Evolutionary conservation across 37 sponge, comb jelly and placozoan species (phyloP), one percentile per base, ranked within the genome.

Genomic region (Dysidea cf. avara): DNA sequence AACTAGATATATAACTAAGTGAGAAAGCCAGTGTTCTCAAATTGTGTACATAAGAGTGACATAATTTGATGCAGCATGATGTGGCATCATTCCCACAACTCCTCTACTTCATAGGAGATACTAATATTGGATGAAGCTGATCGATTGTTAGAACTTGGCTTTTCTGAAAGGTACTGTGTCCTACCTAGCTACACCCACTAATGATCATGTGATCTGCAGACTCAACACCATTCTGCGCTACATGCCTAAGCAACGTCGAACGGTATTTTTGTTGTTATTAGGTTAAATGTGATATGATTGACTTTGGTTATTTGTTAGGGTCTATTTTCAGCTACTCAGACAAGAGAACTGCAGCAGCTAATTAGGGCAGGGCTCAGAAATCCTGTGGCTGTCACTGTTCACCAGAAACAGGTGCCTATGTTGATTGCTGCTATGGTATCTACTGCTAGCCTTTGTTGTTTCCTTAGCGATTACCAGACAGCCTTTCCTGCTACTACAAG

Each of bases 51-150:
- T n/a, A n/a, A n/a, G n/a, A n/a, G n/a, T n/a, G n/a, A n/a, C n/a
- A n/a, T n/a, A n/a, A n/a, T n/a, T n/a, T n/a, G n/a, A n/a, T n/a
- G n/a, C n/a, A n/a, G n/a, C n/a, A n/a, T n/a, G n/a, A n/a, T n/a
- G n/a, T n/a, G n/a, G n/a, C n/a, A n/a, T n/a, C n/a, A n/a, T n/a
- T n/a, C n/a, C n/a, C n/a, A n/a, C n/a, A n/a, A n/a, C 56, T 64
- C 52, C 63, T 36, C 40, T 25, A 53, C 72, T 5, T 14, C 43
- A 13, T 50, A 81, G 71, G 95, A 98, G 62, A 81, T 94, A 29
- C 88, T 98, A 33, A 83, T 98, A 22, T 71, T 98, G 40, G 99
- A 98, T 69, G 99, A 98, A 62, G 99, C 99, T 2, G 99, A 98
- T 53, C 73, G 96, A 18, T 76, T 98, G 47, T 77, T 98, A 61